Evolutionary conservation across 2,797 vertebrate species (phyloP), one percentile per base, ranked within the genome.

Genomic region (Acrocephalus scirpaceus): DNA sequence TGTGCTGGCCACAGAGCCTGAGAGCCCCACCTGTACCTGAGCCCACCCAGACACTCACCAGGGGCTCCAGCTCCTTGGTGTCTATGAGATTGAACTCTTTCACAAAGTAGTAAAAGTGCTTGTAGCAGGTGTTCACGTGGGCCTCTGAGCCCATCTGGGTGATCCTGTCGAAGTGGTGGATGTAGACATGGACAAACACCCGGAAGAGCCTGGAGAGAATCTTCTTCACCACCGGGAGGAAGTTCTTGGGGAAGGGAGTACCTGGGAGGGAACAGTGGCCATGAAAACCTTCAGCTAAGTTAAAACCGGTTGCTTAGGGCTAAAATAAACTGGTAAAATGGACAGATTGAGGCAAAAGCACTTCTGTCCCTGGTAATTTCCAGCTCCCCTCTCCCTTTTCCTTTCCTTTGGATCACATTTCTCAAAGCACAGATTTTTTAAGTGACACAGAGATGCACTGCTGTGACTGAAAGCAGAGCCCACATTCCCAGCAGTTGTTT

Each of bases 81-180:
- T 99, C 99, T 27, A 99, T 99, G 94, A 99, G 99, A 97, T 98
- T 98, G 95, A 99, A 99, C 98, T 99, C 99, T 7, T 97, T 98
- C 89, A 99, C 99, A 29, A 99, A 99, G 97, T 99, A 99, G 98
- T 99, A 99, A 98, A 99, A 99, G 98, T 99, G 99, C 98, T 99
- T 99, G 98, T 99, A 99, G 98, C 99, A 99, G 96, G 99, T 99
- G 96, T 99, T 99, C 77, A 99, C 99, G 2, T 99, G 99, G 29
- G 99, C 99, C 96, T 99, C 99, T 0, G 99, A 99, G 32, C 99
- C 99, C 99, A 99, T 99, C 96, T 99, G 99, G 76, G 98, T 98
- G 73, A 99, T 99, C 5, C 99, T 98, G 97, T 99, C 99, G 0
- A 99, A 99, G 95, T 99, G 99, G 97, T 99, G 99, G 97, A 99